A percentile compares a stretch with the other conserved stretches of the same genome.
Evolutionary conservation across 1,140 invertebrate genomes (phyloP).

Genomic region (Drosophila pruinosa): DNA sequence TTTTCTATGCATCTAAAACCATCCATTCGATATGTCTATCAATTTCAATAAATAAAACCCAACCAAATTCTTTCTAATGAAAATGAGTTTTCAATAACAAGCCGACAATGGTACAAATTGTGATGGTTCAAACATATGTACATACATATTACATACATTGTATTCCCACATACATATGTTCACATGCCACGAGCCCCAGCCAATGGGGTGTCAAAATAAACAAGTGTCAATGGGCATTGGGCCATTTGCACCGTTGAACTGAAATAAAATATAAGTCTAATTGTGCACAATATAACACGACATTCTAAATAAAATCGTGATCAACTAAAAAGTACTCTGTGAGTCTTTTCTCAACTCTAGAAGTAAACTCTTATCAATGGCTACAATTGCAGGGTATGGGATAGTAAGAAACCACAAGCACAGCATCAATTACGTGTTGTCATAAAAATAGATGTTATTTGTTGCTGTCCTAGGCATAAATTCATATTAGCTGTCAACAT

Average conservation of each 20-base stretch:
- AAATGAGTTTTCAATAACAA: not conserved
- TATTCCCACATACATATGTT: conserved; percentile 12
- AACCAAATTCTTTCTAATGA: conserved; percentile 19
- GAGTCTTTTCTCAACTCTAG: not conserved
- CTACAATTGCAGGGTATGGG: not conserved
- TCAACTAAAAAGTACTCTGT: not conserved
- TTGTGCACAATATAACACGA: conserved; percentile 36
- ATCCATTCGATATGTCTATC: conserved; percentile 22
- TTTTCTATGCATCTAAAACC: conserved; percentile 16
- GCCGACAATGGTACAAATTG: not conserved
- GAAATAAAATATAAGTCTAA: conserved; percentile 55
- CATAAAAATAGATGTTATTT: conserved; percentile 36
- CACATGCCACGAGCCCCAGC: conserved; percentile 5
- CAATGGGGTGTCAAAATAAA: conserved; percentile 70
- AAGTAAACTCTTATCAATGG: not conserved
- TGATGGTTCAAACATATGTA: not conserved
- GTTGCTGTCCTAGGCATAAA: conserved; percentile 72
- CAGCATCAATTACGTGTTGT: conserved; percentile 34
- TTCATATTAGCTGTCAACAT: conserved; percentile 73
- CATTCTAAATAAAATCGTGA: not conserved
- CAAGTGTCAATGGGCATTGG: conserved; percentile 73
- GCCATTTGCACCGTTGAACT: conserved; percentile 43
- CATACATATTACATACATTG: not conserved
- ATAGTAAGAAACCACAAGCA: not conserved
- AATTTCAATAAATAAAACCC: conserved; percentile 29